phyloP scores from a whole-genome alignment of 2,113 vertebrate species.

The Aphelocoma coerulescens region DNA sequence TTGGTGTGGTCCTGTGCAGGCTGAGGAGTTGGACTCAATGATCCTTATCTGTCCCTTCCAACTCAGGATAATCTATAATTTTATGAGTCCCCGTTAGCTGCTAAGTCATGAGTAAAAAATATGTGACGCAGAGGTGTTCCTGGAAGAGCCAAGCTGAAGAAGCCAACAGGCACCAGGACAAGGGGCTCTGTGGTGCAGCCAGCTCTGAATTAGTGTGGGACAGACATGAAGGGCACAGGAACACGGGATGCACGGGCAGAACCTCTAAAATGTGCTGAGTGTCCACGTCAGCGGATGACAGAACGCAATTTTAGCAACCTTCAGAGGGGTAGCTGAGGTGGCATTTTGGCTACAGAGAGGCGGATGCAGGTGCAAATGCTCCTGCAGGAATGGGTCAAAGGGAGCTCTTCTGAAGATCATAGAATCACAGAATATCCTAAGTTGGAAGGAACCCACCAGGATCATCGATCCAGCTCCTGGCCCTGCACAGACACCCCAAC shows the following conservation, averaged over 20 bases:
- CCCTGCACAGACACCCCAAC: not conserved
- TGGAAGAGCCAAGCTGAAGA: not conserved
- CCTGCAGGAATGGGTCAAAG: too few relatives aligned
- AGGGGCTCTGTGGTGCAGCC: not conserved
- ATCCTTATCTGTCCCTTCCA: not conserved
- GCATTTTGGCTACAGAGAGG: not conserved
- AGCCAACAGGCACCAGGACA: accelerated
- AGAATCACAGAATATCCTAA: not conserved
- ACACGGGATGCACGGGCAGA: accelerated
- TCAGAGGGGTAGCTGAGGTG: not conserved
- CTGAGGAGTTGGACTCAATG: accelerated
- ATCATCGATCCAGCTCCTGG: accelerated
- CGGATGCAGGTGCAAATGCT: not conserved
- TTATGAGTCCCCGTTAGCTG: not conserved
- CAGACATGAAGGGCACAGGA: accelerated
- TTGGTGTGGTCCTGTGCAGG: not conserved
- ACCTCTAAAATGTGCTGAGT: not conserved
- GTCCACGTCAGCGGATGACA: accelerated
- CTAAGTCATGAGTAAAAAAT: not conserved
- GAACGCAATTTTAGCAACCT: not conserved
- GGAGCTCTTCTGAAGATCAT: not conserved
- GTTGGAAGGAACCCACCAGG: not conserved
- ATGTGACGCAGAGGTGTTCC: accelerated
- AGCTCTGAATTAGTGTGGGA: accelerated
- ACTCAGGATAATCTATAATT: not conserved